A percentile compares a stretch with the other conserved stretches of the same genome.
Evolutionary conservation across 2,888 invertebrate species (phyloP).

Genomic region (Zhuqinia jingwanae): DNA sequence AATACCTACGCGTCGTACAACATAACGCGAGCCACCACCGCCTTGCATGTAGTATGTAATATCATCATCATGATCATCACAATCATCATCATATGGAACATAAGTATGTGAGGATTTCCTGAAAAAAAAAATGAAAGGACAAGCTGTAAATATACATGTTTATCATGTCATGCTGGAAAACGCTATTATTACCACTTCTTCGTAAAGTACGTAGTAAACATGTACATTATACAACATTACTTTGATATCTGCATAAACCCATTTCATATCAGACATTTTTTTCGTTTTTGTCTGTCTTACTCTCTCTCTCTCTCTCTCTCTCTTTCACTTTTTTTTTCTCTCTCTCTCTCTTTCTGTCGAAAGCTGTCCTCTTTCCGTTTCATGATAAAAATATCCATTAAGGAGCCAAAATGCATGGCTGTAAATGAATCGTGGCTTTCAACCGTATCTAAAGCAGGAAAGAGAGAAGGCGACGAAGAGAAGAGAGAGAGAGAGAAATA

Average conservation of each 20-base stretch:
- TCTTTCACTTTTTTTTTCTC: constrained; percentile 16
- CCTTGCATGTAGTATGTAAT: background rate
- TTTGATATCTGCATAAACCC: constrained; percentile 41
- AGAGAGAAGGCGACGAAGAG: no score
- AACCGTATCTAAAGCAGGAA: constrained; percentile 52
- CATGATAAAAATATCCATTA: constrained; percentile 71
- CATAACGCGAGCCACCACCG: background rate
- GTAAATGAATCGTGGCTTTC: constrained; percentile 72
- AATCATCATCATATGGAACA: background rate
- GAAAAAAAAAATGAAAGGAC: background rate
- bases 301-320: background rate
- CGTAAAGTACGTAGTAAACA: background rate
- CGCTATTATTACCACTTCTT: no score
- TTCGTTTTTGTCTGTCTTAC: no score
- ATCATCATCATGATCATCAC: background rate
- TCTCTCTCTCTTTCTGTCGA: constrained; percentile 21
- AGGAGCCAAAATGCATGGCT: constrained; percentile 64
- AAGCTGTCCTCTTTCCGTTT: constrained; percentile 68
- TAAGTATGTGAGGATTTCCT: background rate
- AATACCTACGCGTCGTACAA: no score
- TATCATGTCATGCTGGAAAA: no score
- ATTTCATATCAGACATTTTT: constrained; percentile 58
- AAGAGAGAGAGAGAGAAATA: constrained; percentile 57
- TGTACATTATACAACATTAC: background rate
- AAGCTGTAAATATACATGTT: background rate